Base-by-base conservation (phyloP, 2,888 invertebrate species). In the Boloria euphrosyne region DNA sequence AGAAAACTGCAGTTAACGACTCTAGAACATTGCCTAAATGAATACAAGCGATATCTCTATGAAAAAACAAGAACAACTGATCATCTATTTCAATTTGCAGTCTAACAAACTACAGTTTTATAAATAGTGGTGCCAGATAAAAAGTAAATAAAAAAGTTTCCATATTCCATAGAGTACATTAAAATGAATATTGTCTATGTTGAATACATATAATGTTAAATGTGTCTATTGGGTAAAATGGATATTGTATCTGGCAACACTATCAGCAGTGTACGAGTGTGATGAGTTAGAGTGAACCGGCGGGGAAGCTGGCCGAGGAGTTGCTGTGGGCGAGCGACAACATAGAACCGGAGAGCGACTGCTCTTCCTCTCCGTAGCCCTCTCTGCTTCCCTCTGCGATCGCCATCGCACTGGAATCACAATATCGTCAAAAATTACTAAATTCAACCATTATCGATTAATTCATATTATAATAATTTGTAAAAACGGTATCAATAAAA, bases 281-380 rank as follows among this genome's bases (percentile, higher is more conserved):
- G 69, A 52, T 65, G 50, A 64, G 58, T 93, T 94, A 95, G 83
- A 95, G 94, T 90, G 95, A 95, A 89, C 95, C 95, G 83, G 96
- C 96, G 80, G 97, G 97, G 92, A 97, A 97, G 92, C 96, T 96
- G 82, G 97, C 96, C 80, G 97, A 97, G 91, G 97, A 98, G 94
- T 97, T 97, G 94, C 97, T 97, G 93, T 97, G 97, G 75, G 97
- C 97, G 89, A 98, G 95, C 92, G 98, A 98, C 82, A 97, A 94
- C 96, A 98, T 97, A 78, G 98, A 98, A 80, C 98, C 98, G 68
- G 98, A 97, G 77, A 98, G 94, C 83, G 97, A 97, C 81, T 96
- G 96, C 87, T 98, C 98, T 86, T 97, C 97, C 78, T 97, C 97
- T 78, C 96, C 96, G 93, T 96, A 97, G 76, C 95, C 95, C 87